Evolutionary conservation across 2,888 invertebrate genomes (phyloP).

Genomic region (Tethea ocularis): DNA sequence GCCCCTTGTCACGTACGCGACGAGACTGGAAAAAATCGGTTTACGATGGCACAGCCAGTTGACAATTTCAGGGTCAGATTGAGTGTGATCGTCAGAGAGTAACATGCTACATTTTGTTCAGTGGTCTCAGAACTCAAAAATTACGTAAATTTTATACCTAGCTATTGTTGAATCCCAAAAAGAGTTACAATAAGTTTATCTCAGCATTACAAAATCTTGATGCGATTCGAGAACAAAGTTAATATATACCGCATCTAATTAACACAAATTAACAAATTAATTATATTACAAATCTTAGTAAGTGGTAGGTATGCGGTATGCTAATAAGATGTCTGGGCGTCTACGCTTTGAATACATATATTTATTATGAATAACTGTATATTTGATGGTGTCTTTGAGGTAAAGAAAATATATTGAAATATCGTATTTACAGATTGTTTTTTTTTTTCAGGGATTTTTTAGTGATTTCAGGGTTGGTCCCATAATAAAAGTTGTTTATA

Average conservation of each 20-base stretch:
- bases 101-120: too few relatives aligned
- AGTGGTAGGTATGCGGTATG: too few relatives aligned
- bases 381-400: background rate
- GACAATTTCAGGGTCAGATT: too few relatives aligned
- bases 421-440: too few relatives aligned
- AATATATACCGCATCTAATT: constrained; percentile 22
- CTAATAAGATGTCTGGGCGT: background rate
- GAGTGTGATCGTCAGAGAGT: too few relatives aligned
- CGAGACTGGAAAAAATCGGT: too few relatives aligned
- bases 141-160: background rate
- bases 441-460: too few relatives aligned
- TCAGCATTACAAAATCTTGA: constrained; percentile 15
- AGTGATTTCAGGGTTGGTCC: too few relatives aligned
- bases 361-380: background rate
- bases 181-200: constrained; percentile 12
- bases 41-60: too few relatives aligned
- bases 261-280: constrained; percentile 30
- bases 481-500: too few relatives aligned
- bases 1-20: too few relatives aligned
- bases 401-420: background rate
- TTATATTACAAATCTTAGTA: too few relatives aligned
- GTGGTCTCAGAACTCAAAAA: background rate
- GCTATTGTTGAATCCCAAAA: background rate
- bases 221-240: constrained; percentile 18
- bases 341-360: background rate